These are phyloP conservation scores for Abramis brama DNA, from an alignment of 2,113 vertebrate genomes.

Conservation along the genomic window DNA sequence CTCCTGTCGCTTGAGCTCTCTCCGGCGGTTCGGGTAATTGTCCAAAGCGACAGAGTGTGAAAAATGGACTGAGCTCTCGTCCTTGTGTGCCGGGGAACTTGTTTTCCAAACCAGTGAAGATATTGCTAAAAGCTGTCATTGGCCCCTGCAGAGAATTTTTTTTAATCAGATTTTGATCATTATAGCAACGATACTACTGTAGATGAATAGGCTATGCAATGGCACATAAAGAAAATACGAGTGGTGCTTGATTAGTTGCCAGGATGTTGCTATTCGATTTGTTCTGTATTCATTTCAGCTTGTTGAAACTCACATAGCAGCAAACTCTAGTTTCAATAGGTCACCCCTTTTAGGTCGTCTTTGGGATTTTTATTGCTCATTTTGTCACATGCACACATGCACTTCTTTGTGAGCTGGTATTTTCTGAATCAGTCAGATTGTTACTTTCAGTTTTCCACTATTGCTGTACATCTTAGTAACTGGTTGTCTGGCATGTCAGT, in stretches of 20 bases:
- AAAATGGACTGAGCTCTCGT: constrained; percentile 27
- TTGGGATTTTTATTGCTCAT: background rate
- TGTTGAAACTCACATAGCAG: background rate
- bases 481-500: background rate
- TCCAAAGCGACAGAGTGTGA: constrained; percentile 4
- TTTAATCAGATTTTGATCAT: background rate
- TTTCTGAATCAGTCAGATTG: background rate
- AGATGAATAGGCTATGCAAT: background rate
- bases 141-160: background rate
- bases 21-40: background rate
- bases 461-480: background rate
- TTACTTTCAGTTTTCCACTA: background rate
- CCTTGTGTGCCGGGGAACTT: background rate
- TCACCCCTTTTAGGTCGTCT: background rate
- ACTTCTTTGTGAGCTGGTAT: background rate
- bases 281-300: background rate
- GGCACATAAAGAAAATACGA: background rate
- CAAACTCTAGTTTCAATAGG: too few relatives aligned
- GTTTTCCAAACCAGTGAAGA: constrained; percentile 17
- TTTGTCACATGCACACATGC: background rate
- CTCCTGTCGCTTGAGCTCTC: constrained; percentile 4
- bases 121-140: background rate
- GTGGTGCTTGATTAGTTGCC: background rate
- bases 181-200: background rate
- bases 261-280: background rate